Percentiles rank a stretch among this genome's conserved stretches.
phyloP scores from a whole-genome alignment of 2,888 invertebrate species.

The Pachymerium ferrugineum region DNA sequence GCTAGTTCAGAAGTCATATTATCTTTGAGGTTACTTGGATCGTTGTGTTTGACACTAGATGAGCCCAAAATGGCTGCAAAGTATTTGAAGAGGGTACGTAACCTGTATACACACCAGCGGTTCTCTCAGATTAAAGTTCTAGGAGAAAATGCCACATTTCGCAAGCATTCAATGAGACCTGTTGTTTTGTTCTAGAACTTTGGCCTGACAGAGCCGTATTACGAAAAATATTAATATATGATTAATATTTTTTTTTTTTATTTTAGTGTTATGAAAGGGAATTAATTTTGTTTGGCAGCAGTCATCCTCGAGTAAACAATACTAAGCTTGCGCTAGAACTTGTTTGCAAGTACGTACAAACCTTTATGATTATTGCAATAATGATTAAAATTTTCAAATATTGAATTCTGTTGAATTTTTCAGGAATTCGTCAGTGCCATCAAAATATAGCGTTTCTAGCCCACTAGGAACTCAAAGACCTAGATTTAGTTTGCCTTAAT shows the following conservation, averaged over 20 bases:
- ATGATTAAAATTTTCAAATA: neutral
- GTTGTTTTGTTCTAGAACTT: too few species aligned
- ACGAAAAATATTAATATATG: too few species aligned
- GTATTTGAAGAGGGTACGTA: neutral
- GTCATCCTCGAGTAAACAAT: neutral
- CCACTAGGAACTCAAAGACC: neutral
- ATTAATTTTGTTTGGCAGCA: neutral
- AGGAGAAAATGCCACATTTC: too few species aligned
- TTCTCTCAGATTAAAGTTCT: too few species aligned
- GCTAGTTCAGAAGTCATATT: neutral
- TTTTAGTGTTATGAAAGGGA: neutral
- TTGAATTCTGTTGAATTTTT: neutral
- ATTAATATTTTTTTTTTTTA: neutral
- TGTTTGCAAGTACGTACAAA: neutral
- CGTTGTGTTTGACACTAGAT: neutral
- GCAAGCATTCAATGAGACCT: too few species aligned
- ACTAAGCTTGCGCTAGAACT: neutral
- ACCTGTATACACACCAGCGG: too few species aligned
- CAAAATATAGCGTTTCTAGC: neutral
- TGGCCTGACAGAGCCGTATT: too few species aligned
- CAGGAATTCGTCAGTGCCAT: neutral
- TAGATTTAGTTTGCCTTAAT: neutral
- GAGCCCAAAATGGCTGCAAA: neutral
- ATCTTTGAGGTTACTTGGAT: neutral
- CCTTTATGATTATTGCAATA: too few species aligned